Base-by-base conservation (phyloP, 2,797 vertebrate genomes). In the Hoplostethus mediterraneus region DNA sequence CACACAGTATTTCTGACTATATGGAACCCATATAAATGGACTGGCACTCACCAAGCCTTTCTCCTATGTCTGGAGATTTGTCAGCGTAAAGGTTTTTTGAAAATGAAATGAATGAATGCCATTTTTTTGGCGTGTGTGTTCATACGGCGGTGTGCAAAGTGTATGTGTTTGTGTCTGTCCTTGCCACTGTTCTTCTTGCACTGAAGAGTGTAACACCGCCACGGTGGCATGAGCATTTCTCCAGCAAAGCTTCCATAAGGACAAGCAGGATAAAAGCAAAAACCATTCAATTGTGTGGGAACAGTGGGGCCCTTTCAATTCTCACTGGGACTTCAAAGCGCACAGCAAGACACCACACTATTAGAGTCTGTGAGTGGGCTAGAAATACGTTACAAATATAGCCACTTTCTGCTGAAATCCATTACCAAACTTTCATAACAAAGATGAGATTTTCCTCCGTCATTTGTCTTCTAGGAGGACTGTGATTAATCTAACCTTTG, bases 401-500 rank as follows among this genome's bases (percentile, higher is more conserved):
- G 68, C 67, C 65, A 52, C 49, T 67, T 76, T 81, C 36, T 54
- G 71, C 63, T 80, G 76, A 88, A 86, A 82, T 81, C 73, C 73
- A 83, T 61, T 80, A 79, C 66, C 40, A 63, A 38, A 64, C 61
- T 77, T 81, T 80, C 62, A 61, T 77, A 70, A 80, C 76, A 82
- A 85, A 82, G 77, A 69, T 77, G 68, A 77, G 80, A 75, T 47
- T 79, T 76, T 59, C 68, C 73, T 75, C 81, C 73, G 72, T 77
- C 81, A 71, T 87, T 75, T 64, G 45, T 81, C 64, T 87, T 79
- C 74, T 65, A 59, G 3, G 73, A 86, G 81, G 62, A 82, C 73
- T 67, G 71, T 79, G 79, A 90, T 90, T 88, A 87, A 86, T 88
- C 73, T 73, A 75, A 88, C 83, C 77, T 88, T 83, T 89, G 86